These are phyloP conservation scores for Esox lucius DNA, from an alignment of 2,797 vertebrate species.

Conservation along the genomic window DNA sequence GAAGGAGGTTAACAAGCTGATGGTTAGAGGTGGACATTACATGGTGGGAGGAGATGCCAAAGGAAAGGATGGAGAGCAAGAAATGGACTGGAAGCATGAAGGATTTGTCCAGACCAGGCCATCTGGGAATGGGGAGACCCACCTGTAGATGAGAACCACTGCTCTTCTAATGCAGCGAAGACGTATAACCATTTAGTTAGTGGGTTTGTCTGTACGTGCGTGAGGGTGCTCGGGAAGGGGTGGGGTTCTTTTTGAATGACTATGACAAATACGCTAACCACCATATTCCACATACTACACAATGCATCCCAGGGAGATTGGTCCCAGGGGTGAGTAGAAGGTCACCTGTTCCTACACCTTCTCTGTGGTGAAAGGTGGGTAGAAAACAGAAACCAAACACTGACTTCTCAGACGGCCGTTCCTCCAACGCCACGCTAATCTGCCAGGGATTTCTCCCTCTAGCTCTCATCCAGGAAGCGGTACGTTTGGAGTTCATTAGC, in stretches of 20 bases:
- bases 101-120: not conserved
- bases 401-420: not conserved
- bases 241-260: not conserved
- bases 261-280: not conserved
- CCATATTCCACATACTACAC: not conserved
- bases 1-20: slow-evolving; percentile 35
- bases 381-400: not conserved
- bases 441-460: slow-evolving; percentile 2
- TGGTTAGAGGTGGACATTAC: slow-evolving; percentile 50
- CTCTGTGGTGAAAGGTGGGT: not conserved
- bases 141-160: not conserved
- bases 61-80: slow-evolving; percentile 22
- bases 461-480: not conserved
- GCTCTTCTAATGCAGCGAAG: not conserved
- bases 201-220: slow-evolving; percentile 5
- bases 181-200: not conserved
- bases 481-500: not conserved
- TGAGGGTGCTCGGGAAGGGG: not conserved
- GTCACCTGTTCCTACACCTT: not conserved
- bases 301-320: not conserved
- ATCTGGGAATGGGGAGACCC: not conserved
- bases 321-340: too few relatives aligned
- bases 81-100: slow-evolving; percentile 23
- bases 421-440: not conserved
- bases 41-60: slow-evolving; percentile 27